Conservation (phyloP, 2,888 invertebrate genomes). For the Aspidiotus rigidus region DNA sequence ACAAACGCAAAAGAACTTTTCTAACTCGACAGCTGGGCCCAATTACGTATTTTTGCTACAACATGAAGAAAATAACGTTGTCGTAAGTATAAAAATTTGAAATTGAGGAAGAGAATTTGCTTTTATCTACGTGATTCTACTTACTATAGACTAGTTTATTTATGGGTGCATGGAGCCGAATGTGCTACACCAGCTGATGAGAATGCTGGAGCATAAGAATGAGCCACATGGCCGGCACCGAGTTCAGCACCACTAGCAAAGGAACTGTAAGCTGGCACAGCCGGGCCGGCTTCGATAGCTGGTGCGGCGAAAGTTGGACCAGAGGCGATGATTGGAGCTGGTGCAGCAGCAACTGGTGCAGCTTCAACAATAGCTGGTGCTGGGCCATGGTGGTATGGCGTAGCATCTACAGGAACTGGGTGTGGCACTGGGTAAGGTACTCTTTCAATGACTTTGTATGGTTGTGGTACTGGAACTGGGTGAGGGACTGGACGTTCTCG, state of each 20-base stretch:
- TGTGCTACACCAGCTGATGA: background rate
- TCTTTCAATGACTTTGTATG: constrained; percentile 24
- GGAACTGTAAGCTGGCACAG: background rate
- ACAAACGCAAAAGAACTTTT: too few species aligned
- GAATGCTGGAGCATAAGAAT: background rate
- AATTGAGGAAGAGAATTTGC: too few species aligned
- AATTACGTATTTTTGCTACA: too few species aligned
- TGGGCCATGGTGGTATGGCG: constrained; percentile 33
- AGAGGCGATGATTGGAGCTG: constrained; percentile 9
- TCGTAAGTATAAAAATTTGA: too few species aligned
- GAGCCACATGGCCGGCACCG: background rate
- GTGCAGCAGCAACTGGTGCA: background rate
- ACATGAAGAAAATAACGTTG: too few species aligned
- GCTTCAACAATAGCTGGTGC: constrained; percentile 32
- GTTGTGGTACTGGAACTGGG: constrained; percentile 33
- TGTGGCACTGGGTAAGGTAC: constrained; percentile 37
- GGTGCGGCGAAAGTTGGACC: constrained; percentile 9
- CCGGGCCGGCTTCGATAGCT: constrained; percentile 12
- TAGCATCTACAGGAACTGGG: constrained; percentile 38
- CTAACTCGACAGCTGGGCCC: too few species aligned
- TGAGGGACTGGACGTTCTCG: constrained; percentile 30
- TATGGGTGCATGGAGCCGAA: too few species aligned
- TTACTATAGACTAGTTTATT: too few species aligned
- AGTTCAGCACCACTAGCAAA: background rate
- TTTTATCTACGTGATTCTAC: too few species aligned